phyloP scores from a whole-genome alignment of 2,888 invertebrate genomes.

The Phoenoteleia sp. region DNA sequence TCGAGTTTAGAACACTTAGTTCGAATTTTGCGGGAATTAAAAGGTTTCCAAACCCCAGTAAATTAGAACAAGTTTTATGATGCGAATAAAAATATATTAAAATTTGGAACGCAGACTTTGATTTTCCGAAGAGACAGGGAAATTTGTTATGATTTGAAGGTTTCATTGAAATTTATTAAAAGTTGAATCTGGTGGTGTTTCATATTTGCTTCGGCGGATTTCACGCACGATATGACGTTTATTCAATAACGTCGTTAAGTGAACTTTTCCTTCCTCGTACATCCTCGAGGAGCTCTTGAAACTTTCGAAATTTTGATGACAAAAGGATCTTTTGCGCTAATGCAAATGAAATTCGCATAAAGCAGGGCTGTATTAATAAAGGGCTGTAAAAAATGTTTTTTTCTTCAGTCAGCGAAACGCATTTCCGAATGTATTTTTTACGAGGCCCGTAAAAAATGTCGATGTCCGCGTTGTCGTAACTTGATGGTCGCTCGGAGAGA shows the following conservation, averaged over 20 bases:
- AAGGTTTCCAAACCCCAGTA: background rate
- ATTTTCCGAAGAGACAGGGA: slow-evolving; percentile 2
- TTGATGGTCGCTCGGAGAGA: slow-evolving; percentile 52
- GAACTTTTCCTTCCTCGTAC: slow-evolving; percentile 31
- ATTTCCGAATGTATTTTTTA: slow-evolving; percentile 59
- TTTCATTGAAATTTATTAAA: slow-evolving; percentile 30
- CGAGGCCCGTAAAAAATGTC: slow-evolving; percentile 56
- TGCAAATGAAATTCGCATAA: slow-evolving; percentile 48
- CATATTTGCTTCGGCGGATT: background rate
- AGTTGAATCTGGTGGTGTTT: background rate
- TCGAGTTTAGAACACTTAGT: slow-evolving; percentile 21
- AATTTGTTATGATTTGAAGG: slow-evolving; percentile 38
- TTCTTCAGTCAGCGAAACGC: slow-evolving; percentile 42
- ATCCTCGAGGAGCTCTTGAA: slow-evolving; percentile 25
- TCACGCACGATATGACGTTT: slow-evolving; percentile 37
- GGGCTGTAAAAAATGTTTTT: slow-evolving; percentile 19
- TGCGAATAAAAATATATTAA: background rate
- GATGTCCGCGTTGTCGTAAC: slow-evolving; percentile 45
- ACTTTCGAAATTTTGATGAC: slow-evolving; percentile 33
- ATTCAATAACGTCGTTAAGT: slow-evolving; percentile 43
- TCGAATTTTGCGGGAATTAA: background rate
- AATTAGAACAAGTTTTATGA: slow-evolving; percentile 10
- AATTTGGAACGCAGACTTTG: background rate
- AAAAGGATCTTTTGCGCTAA: slow-evolving; percentile 28
- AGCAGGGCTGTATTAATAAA: slow-evolving; percentile 29